Conservation (phyloP, 2,797 vertebrate genomes). For the Bufotes viridis region DNA sequence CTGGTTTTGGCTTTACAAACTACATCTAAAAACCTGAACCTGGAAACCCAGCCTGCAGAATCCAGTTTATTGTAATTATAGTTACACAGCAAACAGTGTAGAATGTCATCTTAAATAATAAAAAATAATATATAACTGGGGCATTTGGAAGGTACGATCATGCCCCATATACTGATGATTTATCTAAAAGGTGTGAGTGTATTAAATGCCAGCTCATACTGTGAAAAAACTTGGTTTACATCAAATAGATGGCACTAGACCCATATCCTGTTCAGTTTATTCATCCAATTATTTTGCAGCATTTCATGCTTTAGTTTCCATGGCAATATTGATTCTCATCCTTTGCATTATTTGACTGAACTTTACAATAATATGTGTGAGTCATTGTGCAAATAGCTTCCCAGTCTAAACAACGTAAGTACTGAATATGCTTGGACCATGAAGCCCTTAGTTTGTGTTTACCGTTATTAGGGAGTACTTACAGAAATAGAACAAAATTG, state of each 20-base stretch:
- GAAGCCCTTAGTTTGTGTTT: neutral
- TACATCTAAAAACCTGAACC: too few relatives aligned
- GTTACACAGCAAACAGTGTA: neutral
- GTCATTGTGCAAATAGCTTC: slow-evolving; percentile 47
- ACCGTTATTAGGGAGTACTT: neutral
- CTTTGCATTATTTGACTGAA: slow-evolving; percentile 52
- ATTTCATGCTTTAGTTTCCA: slow-evolving; percentile 55
- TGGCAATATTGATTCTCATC: slow-evolving; percentile 57
- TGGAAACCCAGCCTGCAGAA: neutral
- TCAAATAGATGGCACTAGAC: slow-evolving; percentile 61
- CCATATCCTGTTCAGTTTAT: slow-evolving; percentile 28
- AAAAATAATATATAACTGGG: neutral
- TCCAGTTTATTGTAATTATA: neutral
- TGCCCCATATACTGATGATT: neutral
- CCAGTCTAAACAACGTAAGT: slow-evolving; percentile 49
- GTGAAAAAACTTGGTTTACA: slow-evolving; percentile 11
- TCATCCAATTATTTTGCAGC: slow-evolving; percentile 45
- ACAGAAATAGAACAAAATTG: neutral
- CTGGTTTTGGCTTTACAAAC: too few relatives aligned
- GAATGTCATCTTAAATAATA: neutral
- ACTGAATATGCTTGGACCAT: slow-evolving; percentile 20
- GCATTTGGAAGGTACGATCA: neutral
- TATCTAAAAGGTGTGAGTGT: neutral
- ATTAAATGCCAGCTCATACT: neutral
- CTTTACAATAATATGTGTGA: slow-evolving; percentile 46